Conservation (phyloP, 1,140 invertebrate species). For the Maniola jurtina region DNA sequence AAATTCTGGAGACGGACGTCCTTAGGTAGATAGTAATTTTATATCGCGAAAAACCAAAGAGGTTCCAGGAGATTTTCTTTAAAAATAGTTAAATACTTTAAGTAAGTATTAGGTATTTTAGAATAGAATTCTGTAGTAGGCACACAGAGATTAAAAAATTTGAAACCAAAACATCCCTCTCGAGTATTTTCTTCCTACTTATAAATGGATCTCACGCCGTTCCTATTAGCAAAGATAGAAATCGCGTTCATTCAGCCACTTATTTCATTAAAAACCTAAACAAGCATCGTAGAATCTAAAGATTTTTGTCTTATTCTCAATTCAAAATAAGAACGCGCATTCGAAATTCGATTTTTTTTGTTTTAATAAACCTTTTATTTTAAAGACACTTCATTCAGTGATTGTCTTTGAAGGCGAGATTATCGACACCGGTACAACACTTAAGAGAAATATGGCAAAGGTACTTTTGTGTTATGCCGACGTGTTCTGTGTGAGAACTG, state of each 20-base stretch:
- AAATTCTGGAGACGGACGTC: too few relatives aligned
- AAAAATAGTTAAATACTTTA: too few relatives aligned
- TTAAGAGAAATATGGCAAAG: conserved; percentile 22
- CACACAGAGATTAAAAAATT: neutral
- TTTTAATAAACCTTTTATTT: conserved; percentile 14
- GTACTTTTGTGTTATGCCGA: conserved; percentile 41
- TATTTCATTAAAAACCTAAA: conserved; percentile 55
- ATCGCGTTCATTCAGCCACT: conserved; percentile 56
- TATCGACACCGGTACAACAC: conserved; percentile 55
- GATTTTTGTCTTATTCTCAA: conserved; percentile 8
- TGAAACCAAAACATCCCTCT: neutral
- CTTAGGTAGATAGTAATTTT: too few relatives aligned
- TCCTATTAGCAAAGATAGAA: conserved; percentile 21
- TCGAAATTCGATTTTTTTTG: conserved; percentile 7
- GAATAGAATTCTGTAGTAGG: too few relatives aligned
- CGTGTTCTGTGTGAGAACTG: conserved; percentile 53
- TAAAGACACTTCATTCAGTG: conserved; percentile 41
- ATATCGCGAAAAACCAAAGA: too few relatives aligned
- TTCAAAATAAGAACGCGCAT: conserved; percentile 19
- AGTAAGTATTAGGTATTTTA: too few relatives aligned
- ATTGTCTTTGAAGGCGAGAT: conserved; percentile 53
- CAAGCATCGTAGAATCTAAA: conserved; percentile 31
- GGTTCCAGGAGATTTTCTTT: too few relatives aligned
- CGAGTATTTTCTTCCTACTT: neutral
- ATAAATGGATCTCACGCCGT: conserved; percentile 22